These are phyloP conservation scores for Spodoptera picta DNA, from an alignment of 2,888 invertebrate genomes.

Conservation along the genomic window DNA sequence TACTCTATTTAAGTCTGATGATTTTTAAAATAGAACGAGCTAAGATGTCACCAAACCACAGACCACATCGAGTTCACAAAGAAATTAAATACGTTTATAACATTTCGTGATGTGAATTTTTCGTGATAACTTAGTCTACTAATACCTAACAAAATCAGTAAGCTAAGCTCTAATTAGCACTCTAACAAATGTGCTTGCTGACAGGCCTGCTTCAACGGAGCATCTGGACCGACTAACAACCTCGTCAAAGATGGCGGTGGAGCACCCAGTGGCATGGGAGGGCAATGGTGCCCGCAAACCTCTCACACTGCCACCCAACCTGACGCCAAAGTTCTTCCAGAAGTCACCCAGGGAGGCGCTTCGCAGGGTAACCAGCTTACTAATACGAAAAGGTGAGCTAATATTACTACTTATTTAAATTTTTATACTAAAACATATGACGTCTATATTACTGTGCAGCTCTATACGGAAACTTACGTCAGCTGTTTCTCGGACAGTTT, in stretches of 20 bases:
- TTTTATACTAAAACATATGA: neutral
- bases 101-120: too few relatives aligned
- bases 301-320: slow-evolving; percentile 95
- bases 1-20: too few relatives aligned
- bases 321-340: slow-evolving; percentile 96
- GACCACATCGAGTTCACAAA: too few relatives aligned
- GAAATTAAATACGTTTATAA: too few relatives aligned
- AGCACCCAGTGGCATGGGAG: slow-evolving; percentile 87
- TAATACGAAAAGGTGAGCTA: slow-evolving; percentile 93
- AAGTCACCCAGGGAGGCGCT: slow-evolving; percentile 95
- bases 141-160: too few relatives aligned
- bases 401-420: neutral
- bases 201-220: slow-evolving; percentile 94
- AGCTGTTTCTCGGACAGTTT: too few relatives aligned
- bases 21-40: too few relatives aligned
- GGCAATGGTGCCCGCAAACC: slow-evolving; percentile 91
- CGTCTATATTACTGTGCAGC: too few relatives aligned
- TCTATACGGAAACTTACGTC: too few relatives aligned
- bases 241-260: slow-evolving; percentile 81
- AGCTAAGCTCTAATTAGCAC: slow-evolving; percentile 5
- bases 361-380: slow-evolving; percentile 95
- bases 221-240: slow-evolving; percentile 93
- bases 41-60: too few relatives aligned
- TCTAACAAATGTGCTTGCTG: slow-evolving; percentile 58
- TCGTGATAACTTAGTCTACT: too few relatives aligned